Conservation (phyloP, 2,888 invertebrate species). For the Drosophila rellima region DNA sequence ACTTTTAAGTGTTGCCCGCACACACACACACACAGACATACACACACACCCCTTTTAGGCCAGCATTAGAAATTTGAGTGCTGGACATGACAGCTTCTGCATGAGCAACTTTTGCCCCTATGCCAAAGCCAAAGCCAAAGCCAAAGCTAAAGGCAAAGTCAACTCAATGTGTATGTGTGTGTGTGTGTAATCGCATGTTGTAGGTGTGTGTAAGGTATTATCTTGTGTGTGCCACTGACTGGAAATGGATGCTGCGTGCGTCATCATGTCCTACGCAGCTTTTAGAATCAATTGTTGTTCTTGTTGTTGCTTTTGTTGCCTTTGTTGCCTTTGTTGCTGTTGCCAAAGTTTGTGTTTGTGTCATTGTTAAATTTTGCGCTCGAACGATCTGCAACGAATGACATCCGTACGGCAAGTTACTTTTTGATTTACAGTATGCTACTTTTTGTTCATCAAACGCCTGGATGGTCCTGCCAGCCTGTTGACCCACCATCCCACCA, state of each 20-base stretch:
- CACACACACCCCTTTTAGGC: conserved; percentile 36
- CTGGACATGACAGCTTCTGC: conserved; percentile 84
- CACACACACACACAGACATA: conserved; percentile 25
- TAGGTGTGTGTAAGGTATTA: conserved; percentile 82
- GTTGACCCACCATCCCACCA: conserved; percentile 14
- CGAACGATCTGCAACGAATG: conserved; percentile 81
- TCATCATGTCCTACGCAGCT: conserved; percentile 72
- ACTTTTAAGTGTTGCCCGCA: conserved; percentile 76
- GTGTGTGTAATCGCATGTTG: conserved; percentile 44
- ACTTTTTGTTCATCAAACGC: conserved; percentile 80
- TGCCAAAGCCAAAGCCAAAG: conserved; percentile 55
- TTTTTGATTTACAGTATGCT: conserved; percentile 82
- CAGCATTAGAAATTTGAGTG: conserved; percentile 72
- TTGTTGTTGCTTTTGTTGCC: conserved; percentile 35
- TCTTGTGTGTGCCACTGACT: conserved; percentile 51
- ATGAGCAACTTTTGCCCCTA: conserved; percentile 77
- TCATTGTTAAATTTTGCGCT: conserved; percentile 82
- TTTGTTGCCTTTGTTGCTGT: conserved; percentile 25
- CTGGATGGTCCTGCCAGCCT: conserved; percentile 40
- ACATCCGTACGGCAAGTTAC: conserved; percentile 81
- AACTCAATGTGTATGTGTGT: conserved; percentile 60
- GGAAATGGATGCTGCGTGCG: conserved; percentile 57
- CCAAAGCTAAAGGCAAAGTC: conserved; percentile 7
- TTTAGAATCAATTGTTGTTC: conserved; percentile 48
- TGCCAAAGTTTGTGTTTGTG: conserved; percentile 76